These are phyloP conservation scores for Girardia tigrina DNA, from an alignment of 2,888 invertebrate species.

Conservation along the genomic window DNA sequence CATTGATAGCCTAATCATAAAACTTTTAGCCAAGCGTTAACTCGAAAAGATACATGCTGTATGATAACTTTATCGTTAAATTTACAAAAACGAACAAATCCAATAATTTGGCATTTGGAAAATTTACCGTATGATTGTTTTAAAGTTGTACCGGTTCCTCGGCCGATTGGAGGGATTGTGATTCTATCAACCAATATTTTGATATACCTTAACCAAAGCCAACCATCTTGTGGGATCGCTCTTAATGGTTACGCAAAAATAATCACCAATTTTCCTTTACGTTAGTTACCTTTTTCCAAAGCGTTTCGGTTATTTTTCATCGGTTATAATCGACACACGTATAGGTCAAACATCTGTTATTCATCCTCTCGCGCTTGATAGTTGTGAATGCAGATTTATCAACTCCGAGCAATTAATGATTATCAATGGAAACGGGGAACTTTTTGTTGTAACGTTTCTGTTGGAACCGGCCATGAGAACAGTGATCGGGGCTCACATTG, in stretches of 20 bases:
- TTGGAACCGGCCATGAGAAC: conserved; percentile 21
- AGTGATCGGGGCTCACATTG: conserved; percentile 20
- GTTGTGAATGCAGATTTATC: conserved; percentile 70
- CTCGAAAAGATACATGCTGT: conserved; percentile 76
- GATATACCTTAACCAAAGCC: conserved; percentile 82
- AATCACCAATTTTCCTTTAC: conserved; percentile 64
- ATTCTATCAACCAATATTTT: conserved; percentile 83
- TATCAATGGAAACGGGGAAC: conserved; percentile 20
- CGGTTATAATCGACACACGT: no score
- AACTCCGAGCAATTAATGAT: conserved; percentile 27
- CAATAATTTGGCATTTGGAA: conserved; percentile 87
- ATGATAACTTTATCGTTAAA: conserved; percentile 92
- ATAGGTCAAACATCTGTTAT: conserved; percentile 1
- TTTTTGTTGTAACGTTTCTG: conserved; percentile 12
- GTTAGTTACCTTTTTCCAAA: conserved; percentile 45
- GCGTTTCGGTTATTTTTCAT: no score
- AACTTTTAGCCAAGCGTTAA: conserved; percentile 47
- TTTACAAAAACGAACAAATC: conserved; percentile 78
- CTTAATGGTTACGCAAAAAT: conserved; percentile 76
- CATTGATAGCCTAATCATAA: no score
- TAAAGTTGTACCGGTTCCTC: conserved; percentile 70
- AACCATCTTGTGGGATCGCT: conserved; percentile 62
- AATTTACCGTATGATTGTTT: conserved; percentile 81
- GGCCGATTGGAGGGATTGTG: conserved; percentile 76
- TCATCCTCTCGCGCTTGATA: conserved; percentile 62